These are phyloP conservation scores for Synanthedon formicaeformis DNA, from an alignment of 2,888 invertebrate species.

Conservation along the genomic window DNA sequence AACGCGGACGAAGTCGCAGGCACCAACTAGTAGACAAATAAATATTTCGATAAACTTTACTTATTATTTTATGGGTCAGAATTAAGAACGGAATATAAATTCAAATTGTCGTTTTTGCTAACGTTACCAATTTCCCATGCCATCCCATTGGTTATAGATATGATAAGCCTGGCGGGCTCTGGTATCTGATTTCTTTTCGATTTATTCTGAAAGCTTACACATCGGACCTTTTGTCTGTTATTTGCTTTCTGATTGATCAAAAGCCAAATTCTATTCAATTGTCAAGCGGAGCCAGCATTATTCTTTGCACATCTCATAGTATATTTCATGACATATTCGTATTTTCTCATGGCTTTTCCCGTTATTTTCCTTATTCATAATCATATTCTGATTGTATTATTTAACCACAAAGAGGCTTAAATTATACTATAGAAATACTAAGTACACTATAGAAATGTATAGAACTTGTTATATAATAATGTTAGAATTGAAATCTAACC, in stretches of 20 bases:
- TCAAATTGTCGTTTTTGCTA: background rate
- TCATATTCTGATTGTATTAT: no score
- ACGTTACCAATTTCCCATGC: background rate
- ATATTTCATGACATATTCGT: background rate
- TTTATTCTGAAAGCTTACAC: background rate
- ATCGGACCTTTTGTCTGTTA: background rate
- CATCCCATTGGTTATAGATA: background rate
- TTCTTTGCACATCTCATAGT: no score
- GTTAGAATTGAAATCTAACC: no score
- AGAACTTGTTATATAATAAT: no score
- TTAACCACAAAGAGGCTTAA: no score
- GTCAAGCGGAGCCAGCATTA: background rate
- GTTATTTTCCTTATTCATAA: background rate
- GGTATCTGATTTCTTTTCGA: background rate
- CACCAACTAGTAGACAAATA: no score
- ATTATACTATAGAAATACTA: no score
- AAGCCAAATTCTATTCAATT: background rate
- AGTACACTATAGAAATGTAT: no score
- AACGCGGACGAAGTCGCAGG: no score
- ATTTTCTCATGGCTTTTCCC: background rate
- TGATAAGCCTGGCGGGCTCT: background rate
- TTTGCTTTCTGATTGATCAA: background rate
- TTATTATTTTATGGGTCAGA: no score
- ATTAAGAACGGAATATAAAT: no score
- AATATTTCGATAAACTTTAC: no score